Conservation (phyloP, 2,888 invertebrate genomes). For the Unio delphinus region DNA sequence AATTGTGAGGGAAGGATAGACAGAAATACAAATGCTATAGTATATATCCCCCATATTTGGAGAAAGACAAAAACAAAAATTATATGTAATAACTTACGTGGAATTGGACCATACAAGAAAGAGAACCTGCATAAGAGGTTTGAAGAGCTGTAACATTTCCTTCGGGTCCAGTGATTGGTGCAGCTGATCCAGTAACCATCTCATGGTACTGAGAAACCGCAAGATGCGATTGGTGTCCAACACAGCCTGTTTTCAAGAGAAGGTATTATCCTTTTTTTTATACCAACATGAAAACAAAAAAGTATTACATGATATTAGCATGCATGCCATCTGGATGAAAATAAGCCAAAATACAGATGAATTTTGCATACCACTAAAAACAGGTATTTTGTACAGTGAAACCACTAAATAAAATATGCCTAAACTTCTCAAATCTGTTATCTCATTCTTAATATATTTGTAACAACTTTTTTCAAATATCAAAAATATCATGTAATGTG, state of each 20-base stretch:
- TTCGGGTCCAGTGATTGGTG: slow-evolving; percentile 59
- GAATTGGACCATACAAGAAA: slow-evolving; percentile 68
- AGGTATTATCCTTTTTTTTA: no score
- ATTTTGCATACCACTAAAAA: no score
- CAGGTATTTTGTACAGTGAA: no score
- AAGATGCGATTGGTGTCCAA: slow-evolving; percentile 64
- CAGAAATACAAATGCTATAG: slow-evolving; percentile 1
- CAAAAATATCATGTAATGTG: no score
- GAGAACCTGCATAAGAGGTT: slow-evolving; percentile 68
- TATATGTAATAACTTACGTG: slow-evolving; percentile 44
- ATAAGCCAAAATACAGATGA: no score
- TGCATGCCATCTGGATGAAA: no score
- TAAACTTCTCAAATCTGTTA: no score
- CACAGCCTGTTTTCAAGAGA: slow-evolving; percentile 52
- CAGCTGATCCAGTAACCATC: slow-evolving; percentile 61
- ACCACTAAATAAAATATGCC: no score
- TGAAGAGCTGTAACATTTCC: slow-evolving; percentile 63
- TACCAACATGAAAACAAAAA: no score
- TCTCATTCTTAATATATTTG: no score
- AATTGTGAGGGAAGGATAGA: not conserved
- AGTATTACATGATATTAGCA: no score
- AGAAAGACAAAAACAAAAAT: not conserved
- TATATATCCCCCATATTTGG: not conserved
- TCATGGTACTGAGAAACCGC: slow-evolving; percentile 65
- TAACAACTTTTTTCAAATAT: no score